Percentiles rank a stretch among this genome's conserved stretches.
Evolutionary conservation across 2,113 vertebrate genomes (phyloP).

Genomic region (Pimephales promelas): DNA sequence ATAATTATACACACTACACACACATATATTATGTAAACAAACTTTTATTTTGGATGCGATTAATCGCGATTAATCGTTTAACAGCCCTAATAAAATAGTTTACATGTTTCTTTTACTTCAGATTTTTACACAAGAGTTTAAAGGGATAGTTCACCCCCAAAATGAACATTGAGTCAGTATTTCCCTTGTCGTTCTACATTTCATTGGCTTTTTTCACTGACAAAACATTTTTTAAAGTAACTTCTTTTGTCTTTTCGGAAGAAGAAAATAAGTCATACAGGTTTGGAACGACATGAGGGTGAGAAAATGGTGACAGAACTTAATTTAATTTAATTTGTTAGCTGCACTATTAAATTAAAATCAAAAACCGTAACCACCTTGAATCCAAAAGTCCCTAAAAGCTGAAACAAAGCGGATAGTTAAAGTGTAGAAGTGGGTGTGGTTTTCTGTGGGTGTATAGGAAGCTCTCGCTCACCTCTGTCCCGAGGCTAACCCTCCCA

Average conservation of each 20-base stretch:
- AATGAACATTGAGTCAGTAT: not conserved
- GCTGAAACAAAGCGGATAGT: slow-evolving; percentile 2
- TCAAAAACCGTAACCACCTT: not conserved
- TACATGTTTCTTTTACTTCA: not conserved
- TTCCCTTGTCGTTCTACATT: not conserved
- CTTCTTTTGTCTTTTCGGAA: not conserved
- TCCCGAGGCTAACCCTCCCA: slow-evolving; percentile 52
- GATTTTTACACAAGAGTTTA: not conserved
- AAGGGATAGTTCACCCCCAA: not conserved
- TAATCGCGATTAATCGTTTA: too few relatives aligned
- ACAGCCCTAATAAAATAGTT: not conserved
- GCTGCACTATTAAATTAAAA: not conserved
- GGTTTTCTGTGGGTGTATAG: slow-evolving; percentile 49
- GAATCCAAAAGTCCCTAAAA: slow-evolving; percentile 3
- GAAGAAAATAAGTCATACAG: not conserved
- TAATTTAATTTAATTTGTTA: not conserved
- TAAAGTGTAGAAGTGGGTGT: slow-evolving; percentile 45
- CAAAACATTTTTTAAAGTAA: not conserved
- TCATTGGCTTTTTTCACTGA: not conserved
- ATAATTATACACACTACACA: too few relatives aligned
- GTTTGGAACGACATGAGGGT: not conserved
- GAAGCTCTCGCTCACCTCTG: slow-evolving; percentile 56
- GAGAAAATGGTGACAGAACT: not conserved
- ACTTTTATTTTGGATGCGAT: too few relatives aligned
- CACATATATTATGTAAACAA: too few relatives aligned